Base-by-base conservation (phyloP, 2,888 invertebrate species). In the Cryptocephalus primarius region DNA sequence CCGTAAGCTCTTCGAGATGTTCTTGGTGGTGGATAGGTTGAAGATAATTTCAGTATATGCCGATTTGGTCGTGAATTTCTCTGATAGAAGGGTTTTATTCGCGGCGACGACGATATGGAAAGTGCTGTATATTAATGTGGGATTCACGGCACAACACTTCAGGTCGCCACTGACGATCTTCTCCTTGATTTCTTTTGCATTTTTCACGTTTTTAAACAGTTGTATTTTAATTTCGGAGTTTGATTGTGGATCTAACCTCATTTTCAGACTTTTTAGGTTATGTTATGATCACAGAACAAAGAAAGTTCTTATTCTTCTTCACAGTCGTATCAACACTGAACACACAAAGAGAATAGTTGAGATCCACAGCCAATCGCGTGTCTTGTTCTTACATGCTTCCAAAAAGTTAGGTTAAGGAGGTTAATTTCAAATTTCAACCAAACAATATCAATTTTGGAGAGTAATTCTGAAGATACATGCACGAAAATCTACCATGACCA, bases 31-130 rank as follows among this genome's bases (percentile, higher is more conserved):
- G 0, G 84, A 84, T 48, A 86, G 68, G 63, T 81, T 82, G 61
- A 75, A 85, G 12, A 86, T 60, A 42, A 84, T 73, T 67, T 86
- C 85, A 0, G 82, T 76, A 60, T 72, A 79, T 1, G 84, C 59
- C 8, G 73, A 76, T 58, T 75, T 77, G 0, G 85, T 85, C 0
- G 76, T 76, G 61, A 81, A 67, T 55, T 73, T 75, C 42, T 75
- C 70, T 1, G 75, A 69, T 1, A 78, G 56, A 0, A 73, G 72
- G 2, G 85, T 83, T 62, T 76, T 80, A 60, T 85, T 85, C 1
- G 82, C 81, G 1, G 85, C 84, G 8, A 82, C 75, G 0, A 73
- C 72, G 9, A 84, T 66, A 67, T 79, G 78, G 55, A 78, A 76
- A 3, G 79, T 75, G 60, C 83, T 78, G 38, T 75, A 51, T 50